Evolutionary conservation across 2,113 vertebrate genomes (phyloP).

Genomic region (Rhizomys pruinosus): DNA sequence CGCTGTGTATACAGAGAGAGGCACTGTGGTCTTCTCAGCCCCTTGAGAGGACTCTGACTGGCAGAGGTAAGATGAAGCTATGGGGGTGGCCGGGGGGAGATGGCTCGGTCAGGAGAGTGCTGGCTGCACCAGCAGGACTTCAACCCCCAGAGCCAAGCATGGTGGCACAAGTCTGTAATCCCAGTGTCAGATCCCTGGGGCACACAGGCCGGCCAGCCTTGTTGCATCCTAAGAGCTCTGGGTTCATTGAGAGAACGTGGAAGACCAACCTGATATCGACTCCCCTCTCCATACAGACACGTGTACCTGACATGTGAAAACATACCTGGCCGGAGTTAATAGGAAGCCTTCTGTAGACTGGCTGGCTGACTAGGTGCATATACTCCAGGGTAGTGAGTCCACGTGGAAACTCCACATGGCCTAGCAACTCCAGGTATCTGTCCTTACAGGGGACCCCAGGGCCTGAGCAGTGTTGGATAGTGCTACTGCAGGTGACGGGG

Average conservation of each 20-base stretch:
- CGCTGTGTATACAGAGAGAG: rapidly evolving
- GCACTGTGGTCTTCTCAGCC: rapidly evolving
- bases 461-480: neutral
- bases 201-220: neutral
- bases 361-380: neutral
- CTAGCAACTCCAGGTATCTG: rapidly evolving
- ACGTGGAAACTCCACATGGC: neutral
- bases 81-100: neutral
- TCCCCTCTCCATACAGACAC: neutral
- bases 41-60: no score
- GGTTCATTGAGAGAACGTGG: neutral
- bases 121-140: neutral
- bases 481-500: neutral
- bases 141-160: neutral
- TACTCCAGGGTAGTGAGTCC: neutral
- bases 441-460: neutral
- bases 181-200: neutral
- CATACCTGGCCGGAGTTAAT: no score
- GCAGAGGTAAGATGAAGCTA: conserved; percentile 14
- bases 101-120: neutral
- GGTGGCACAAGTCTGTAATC: neutral
- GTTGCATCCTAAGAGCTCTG: no score
- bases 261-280: neutral
- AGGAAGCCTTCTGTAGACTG: neutral
- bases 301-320: neutral